Percentiles rank a stretch among this genome's conserved stretches.
Evolutionary conservation across 2,797 vertebrate species (phyloP).

Genomic region (Lophotriccus pileatus): DNA sequence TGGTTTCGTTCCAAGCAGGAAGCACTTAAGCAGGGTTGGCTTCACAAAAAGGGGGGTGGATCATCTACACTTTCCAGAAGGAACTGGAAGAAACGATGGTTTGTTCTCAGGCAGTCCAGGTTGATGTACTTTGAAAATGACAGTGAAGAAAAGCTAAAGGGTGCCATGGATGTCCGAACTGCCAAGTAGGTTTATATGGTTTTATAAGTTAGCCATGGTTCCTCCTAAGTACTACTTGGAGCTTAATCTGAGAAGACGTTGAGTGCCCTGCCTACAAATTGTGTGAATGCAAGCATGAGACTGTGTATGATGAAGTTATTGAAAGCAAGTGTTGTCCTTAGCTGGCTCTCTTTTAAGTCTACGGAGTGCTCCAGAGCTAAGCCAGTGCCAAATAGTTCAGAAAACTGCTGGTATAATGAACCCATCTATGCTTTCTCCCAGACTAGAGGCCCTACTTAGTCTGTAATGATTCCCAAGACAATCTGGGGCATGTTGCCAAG

Average conservation of each 20-base stretch:
- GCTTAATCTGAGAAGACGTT: neutral
- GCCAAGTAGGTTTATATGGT: slow-evolving; percentile 82
- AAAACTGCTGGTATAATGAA: slow-evolving; percentile 25
- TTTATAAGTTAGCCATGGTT: neutral
- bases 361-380: neutral
- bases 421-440: neutral
- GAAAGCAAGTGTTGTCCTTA: slow-evolving; percentile 27
- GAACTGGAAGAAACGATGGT: slow-evolving; percentile 98
- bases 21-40: slow-evolving; percentile 97
- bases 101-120: slow-evolving; percentile 92
- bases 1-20: slow-evolving; percentile 98
- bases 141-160: slow-evolving; percentile 92
- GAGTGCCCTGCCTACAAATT: neutral
- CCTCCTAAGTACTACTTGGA: neutral
- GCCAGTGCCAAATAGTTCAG: neutral
- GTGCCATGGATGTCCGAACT: slow-evolving; percentile 86
- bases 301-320: neutral
- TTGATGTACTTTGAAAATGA: slow-evolving; percentile 97
- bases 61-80: slow-evolving; percentile 93
- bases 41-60: slow-evolving; percentile 94
- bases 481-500: neutral
- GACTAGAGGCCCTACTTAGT: slow-evolving; percentile 5
- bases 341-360: neutral
- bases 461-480: slow-evolving; percentile 25
- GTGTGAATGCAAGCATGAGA: neutral